Percentiles rank a stretch among this genome's conserved stretches.
Evolutionary conservation across 30 jellyfish, hydroid and myxozoan species (phyloP).

Genomic region (Cassiopea andromeda): DNA sequence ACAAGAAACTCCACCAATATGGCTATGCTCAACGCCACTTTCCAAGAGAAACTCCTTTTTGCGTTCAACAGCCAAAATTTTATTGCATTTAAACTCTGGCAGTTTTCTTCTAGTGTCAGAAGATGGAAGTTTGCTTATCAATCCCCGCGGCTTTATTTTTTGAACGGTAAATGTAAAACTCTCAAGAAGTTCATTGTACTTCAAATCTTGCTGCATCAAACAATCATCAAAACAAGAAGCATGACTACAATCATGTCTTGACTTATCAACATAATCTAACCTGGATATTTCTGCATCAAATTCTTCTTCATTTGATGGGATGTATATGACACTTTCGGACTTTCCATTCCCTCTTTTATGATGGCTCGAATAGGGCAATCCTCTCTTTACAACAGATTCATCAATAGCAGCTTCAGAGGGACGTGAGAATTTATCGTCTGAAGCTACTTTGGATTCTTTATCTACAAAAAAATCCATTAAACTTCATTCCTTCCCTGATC

Average conservation of each 20-base stretch:
- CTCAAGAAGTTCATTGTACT: conserved; percentile 22
- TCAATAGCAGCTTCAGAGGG: neutral
- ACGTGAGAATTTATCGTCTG: conserved; percentile 5
- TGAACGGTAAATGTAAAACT: conserved; percentile 7
- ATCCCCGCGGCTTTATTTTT: neutral
- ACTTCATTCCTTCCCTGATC: neutral
- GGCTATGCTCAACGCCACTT: neutral
- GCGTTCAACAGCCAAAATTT: neutral
- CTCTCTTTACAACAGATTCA: conserved; percentile 29
- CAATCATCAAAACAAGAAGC: neutral
- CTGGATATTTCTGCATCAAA: conserved; percentile 66
- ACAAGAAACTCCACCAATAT: neutral
- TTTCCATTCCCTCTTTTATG: conserved; percentile 11
- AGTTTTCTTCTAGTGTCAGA: neutral
- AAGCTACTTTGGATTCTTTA: neutral
- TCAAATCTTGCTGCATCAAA: neutral
- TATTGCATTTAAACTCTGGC: neutral
- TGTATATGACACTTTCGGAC: conserved; percentile 56
- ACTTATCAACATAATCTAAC: conserved; percentile 27
- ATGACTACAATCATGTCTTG: neutral
- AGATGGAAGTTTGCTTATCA: neutral
- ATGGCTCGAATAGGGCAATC: conserved; percentile 63
- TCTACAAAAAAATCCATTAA: neutral
- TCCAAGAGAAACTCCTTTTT: neutral
- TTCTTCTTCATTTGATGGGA: conserved; percentile 71